Evolutionary conservation across 2,797 vertebrate genomes (phyloP), one percentile per base, ranked within the genome.

Genomic region (Molossus molossus): DNA sequence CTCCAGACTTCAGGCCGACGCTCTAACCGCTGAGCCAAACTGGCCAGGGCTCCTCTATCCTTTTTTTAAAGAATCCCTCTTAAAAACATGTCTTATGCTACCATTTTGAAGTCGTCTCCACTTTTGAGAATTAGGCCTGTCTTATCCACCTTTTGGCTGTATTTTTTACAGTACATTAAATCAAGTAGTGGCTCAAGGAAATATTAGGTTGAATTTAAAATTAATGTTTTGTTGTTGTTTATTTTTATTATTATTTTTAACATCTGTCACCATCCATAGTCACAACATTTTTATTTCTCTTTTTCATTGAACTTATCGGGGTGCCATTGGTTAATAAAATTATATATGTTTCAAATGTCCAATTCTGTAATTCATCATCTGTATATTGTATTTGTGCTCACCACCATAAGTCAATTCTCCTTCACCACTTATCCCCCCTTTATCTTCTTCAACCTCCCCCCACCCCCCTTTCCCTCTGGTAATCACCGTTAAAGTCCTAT

Each of bases 101-200:
- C 23, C 17, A 50, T 72, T 80, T 86, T 67, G 20, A 94, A 72
- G 1, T 62, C 5, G 77, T 81, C 60, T 91, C 11, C 29, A 33
- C 6, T 25, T 87, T 40, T 86, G 48, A 79, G 14, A 72, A 9
- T 25, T 83, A 37, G 48, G 12, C 6, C 23, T 60, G 3, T 45
- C 21, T 33, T 82, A 65, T 1, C 67, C 11, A 27, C 6, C 29
- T 79, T 55, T 80, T 17, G 55, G 37, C 10, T 67, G 65, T 67
- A 9, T 25, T 45, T 45, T 84, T 94, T 57, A 33, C 8, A 90
- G 12, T 55, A 12, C 14, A 21, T 25, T 58, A 20, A 77, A 20
- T 94, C 57, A 69, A 58, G 45, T 65, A 86, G n/a, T 55, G 45
- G 45, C 69, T 92, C 72, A 81, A 85, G 72, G 87, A 81, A 64